A percentile compares a stretch with the other conserved stretches of the same genome.
Conservation (phyloP, 92 coral and sea anemone species). For the Porites rus region DNA sequence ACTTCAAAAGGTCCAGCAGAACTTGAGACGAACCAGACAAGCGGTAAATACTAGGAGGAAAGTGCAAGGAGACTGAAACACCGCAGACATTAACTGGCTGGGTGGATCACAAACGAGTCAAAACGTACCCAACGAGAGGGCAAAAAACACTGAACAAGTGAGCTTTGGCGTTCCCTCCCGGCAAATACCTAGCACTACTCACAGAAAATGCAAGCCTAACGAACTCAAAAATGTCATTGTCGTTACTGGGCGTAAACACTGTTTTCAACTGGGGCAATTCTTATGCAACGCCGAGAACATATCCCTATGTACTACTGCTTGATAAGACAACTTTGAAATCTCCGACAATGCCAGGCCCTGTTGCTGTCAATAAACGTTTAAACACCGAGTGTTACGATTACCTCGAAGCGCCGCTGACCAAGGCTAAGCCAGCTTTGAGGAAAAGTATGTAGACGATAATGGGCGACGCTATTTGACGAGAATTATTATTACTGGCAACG, state of each 20-base stretch:
- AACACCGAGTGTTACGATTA: slow-evolving; percentile 4
- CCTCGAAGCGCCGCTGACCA: slow-evolving; percentile 3
- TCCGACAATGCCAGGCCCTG: slow-evolving; percentile 4
- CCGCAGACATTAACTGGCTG: background rate
- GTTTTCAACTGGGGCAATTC: too few relatives aligned
- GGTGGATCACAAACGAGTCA: too few relatives aligned
- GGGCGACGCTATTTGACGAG: background rate
- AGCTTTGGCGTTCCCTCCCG: too few relatives aligned
- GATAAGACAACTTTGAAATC: slow-evolving; percentile 2
- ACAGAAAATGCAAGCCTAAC: too few relatives aligned
- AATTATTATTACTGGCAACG: background rate
- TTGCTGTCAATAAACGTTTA: background rate
- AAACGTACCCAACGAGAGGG: too few relatives aligned
- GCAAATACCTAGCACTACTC: too few relatives aligned
- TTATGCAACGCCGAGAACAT: too few relatives aligned
- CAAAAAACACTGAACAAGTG: too few relatives aligned
- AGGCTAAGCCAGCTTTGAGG: background rate
- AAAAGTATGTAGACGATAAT: background rate
- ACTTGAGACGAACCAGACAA: background rate
- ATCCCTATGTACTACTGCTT: slow-evolving; percentile 2
- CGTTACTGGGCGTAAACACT: too few relatives aligned
- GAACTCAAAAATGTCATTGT: too few relatives aligned
- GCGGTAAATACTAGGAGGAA: background rate
- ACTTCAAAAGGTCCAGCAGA: background rate
- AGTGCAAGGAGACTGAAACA: background rate